phyloP scores from a whole-genome alignment of 2,888 invertebrate genomes.

The Busseola fusca region DNA sequence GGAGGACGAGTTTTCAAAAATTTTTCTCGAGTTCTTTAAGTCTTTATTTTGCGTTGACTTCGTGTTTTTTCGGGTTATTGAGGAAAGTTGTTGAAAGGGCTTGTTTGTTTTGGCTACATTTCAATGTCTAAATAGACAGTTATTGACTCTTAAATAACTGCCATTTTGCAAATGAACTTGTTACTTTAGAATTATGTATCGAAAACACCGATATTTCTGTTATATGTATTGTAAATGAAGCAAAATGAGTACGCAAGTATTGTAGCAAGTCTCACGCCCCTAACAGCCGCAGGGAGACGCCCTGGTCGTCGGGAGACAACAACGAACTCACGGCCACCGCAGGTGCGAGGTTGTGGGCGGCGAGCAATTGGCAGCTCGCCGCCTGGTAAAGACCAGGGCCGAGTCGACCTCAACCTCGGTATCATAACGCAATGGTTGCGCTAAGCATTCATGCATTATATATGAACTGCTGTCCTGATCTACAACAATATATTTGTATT shows the following conservation, averaged over 20 bases:
- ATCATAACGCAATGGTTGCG: neutral
- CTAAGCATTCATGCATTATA: neutral
- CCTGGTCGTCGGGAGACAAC: too few species aligned
- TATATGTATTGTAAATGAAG: neutral
- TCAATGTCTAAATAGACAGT: neutral
- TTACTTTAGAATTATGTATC: too few species aligned
- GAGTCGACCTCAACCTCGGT: too few species aligned
- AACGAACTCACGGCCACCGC: too few species aligned
- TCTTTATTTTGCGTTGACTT: conserved; percentile 20
- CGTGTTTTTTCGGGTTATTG: neutral
- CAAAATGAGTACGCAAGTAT: neutral
- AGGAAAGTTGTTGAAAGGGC: neutral
- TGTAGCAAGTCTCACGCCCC: neutral
- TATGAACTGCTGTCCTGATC: neutral
- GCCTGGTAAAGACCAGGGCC: too few species aligned
- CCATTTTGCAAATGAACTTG: neutral
- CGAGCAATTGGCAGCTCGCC: too few species aligned
- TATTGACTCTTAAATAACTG: neutral
- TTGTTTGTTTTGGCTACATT: conserved; percentile 9
- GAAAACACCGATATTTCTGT: too few species aligned
- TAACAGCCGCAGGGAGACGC: too few species aligned
- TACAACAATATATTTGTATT: conserved; percentile 9
- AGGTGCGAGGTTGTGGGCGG: too few species aligned
- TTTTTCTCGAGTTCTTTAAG: conserved; percentile 26
- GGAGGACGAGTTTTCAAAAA: conserved; percentile 26